Evolutionary conservation across 2,797 vertebrate species (phyloP).

Genomic region (Naso thynnoides): DNA sequence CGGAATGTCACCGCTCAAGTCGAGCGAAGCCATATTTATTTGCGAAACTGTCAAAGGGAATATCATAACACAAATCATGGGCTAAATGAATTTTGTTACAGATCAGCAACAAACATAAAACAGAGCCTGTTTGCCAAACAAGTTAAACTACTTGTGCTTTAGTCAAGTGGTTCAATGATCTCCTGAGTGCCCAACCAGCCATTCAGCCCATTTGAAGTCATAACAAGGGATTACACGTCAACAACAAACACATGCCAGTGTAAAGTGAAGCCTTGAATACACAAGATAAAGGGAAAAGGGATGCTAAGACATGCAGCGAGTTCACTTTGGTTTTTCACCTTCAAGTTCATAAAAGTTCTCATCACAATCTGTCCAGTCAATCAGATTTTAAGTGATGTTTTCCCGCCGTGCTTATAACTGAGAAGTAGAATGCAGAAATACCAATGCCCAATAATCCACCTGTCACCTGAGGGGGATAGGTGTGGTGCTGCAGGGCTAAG

Average conservation of each 20-base stretch:
- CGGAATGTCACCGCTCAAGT: conserved; percentile 19
- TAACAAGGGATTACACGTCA: conserved; percentile 80
- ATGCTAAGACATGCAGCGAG: neutral
- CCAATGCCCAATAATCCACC: conserved; percentile 75
- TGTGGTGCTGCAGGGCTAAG: conserved; percentile 76
- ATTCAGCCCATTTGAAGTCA: conserved; percentile 68
- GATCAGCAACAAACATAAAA: conserved; percentile 43
- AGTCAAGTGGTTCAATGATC: conserved; percentile 75
- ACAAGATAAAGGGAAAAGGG: conserved; percentile 29
- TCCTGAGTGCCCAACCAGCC: conserved; percentile 59
- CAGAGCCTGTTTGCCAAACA: conserved; percentile 44
- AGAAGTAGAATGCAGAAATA: conserved; percentile 69
- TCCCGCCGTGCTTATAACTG: conserved; percentile 55
- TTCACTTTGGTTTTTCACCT: conserved; percentile 1
- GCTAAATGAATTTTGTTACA: conserved; percentile 6
- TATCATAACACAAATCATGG: neutral
- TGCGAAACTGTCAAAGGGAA: neutral
- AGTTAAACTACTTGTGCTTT: conserved; percentile 63
- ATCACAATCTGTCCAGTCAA: no score
- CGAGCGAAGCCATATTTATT: conserved; percentile 15
- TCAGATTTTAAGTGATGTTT: conserved; percentile 26
- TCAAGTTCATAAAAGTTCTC: neutral
- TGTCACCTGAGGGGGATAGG: conserved; percentile 80
- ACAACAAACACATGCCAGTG: conserved; percentile 72
- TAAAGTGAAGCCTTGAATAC: conserved; percentile 55